phyloP scores from a whole-genome alignment of 2,888 invertebrate species.

The Acleris literana region DNA sequence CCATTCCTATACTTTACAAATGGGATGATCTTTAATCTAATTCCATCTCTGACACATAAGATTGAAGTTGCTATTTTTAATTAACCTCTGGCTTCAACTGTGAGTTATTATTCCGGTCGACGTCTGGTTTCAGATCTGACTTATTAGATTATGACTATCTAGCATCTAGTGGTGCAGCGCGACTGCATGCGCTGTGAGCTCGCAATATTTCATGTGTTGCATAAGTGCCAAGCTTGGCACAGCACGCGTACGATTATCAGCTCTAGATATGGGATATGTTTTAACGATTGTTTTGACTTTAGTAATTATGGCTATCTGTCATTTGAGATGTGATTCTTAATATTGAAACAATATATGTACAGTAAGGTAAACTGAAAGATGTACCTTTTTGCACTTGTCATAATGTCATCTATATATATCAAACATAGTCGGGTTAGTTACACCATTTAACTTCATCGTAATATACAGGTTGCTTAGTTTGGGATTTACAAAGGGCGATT shows the following conservation, averaged over 20 bases:
- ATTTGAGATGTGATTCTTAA: slow-evolving; percentile 6
- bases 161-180: slow-evolving; percentile 61
- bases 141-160: slow-evolving; percentile 82
- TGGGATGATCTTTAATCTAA: slow-evolving; percentile 67
- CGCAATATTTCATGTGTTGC: slow-evolving; percentile 78
- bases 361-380: too few species aligned
- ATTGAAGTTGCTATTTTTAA: slow-evolving; percentile 82
- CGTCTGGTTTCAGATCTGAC: slow-evolving; percentile 78
- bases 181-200: slow-evolving; percentile 63
- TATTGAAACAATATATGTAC: not conserved
- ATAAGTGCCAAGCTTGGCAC: slow-evolving; percentile 62
- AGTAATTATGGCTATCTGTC: slow-evolving; percentile 48
- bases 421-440: too few species aligned
- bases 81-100: slow-evolving; percentile 80
- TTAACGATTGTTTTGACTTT: slow-evolving; percentile 63
- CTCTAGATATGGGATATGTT: slow-evolving; percentile 61
- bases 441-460: too few species aligned
- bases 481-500: too few species aligned
- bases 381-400: too few species aligned
- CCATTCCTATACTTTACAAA: slow-evolving; percentile 53
- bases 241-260: slow-evolving; percentile 69
- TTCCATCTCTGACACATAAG: slow-evolving; percentile 70
- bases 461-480: too few species aligned
- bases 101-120: slow-evolving; percentile 78
- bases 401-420: too few species aligned